Base-by-base conservation (phyloP, 1,140 invertebrate species). In the Asbolus verrucosus region DNA sequence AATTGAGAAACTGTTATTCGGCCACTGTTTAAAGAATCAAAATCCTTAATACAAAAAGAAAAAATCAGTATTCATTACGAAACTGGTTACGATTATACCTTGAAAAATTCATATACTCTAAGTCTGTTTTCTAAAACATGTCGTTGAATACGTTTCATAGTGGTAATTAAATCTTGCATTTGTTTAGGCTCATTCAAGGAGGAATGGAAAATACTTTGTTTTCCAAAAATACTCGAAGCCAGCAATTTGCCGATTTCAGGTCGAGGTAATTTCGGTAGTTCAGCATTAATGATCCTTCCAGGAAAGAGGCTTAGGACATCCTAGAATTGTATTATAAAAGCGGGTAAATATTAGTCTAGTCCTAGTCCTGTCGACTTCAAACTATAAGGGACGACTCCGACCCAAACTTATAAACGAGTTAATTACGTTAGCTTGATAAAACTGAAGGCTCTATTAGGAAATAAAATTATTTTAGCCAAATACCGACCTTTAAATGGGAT, bases 1-100 rank as follows among this genome's bases (percentile, higher is more conserved):
- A 92, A 91, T 78, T 90, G 87, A 67, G 85, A 84, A 33, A 84
- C 82, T 0, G 88, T 86, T 46, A 91, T 85, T 75, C 84, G 86
- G 0, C 89, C 90, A 38, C 82, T 80, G 73, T 87, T 87, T 38
- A 90, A 76, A 0, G 80, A 77, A 79, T 91, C 90, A 74, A 86
- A 91, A 71, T 86, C 83, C 88, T 89, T 31, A 27, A 27, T 3
- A n/a, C 11, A 73, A 75, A 13, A 19, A 21, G 39, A 39, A n/a
- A n/a, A n/a, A n/a, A n/a, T n/a, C n/a, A 27, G 24, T 27, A 27
- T 8, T 27, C 24, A 8, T 27, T 27, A 27, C 24, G 3, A 27
- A 27, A 27, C 24, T 4, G 24, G n/a, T n/a, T 27, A 8, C 8
- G 24, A 8, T 27, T 3, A 71, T 73, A 87, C 87, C 80, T 84